Evolutionary conservation across 2,113 vertebrate genomes (phyloP), one percentile per base, ranked within the genome.

Genomic region (Plecturocebus donacophilus): DNA sequence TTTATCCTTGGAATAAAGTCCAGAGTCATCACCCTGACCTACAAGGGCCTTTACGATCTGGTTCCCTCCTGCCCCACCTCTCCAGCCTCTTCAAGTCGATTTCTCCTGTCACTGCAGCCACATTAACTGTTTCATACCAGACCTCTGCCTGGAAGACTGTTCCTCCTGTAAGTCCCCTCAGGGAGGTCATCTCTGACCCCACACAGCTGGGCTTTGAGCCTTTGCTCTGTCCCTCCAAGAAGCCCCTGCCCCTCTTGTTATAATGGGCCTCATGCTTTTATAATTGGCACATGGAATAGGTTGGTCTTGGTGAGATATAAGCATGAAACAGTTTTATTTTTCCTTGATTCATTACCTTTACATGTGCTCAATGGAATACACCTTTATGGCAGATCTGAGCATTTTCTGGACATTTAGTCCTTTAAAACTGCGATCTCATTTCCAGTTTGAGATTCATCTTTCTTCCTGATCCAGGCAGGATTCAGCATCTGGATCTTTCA

Each of bases 391-490:
- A 79, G 70, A 89, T 90, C 20, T 82, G 91, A 90, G 47, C 5
- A 4, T 83, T 95, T 90, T 88, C 54, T 88, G 21, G 12, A 40
- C 54, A 88, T 35, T 21, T 79, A 79, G 20, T 66, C 54, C 30
- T 95, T 90, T 90, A 47, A 42, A 84, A 83, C 32, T 27, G 47
- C 49, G 90, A 56, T 64, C 35, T 88, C 35, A 66, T 68, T 80
- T 97, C 49, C 17, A 73, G 30, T 92, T 87, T 92, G 6, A 6
- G 83, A 92, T 83, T 87, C 6, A 27, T 85, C 87, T 91, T 75
- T 85, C 38, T 30, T 16, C 7, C 27, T 71, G 32, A 30, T 84
- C 16, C 38, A 49, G 84, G 45, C 21, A 14, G 81, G 42, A 7
- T 90, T 92, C 93, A 68, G 20, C 27, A 52, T 45, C 73, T 87